These are phyloP conservation scores for Neopelma chrysocephalum DNA, from an alignment of 2,797 vertebrate species.

Conservation along the genomic window DNA sequence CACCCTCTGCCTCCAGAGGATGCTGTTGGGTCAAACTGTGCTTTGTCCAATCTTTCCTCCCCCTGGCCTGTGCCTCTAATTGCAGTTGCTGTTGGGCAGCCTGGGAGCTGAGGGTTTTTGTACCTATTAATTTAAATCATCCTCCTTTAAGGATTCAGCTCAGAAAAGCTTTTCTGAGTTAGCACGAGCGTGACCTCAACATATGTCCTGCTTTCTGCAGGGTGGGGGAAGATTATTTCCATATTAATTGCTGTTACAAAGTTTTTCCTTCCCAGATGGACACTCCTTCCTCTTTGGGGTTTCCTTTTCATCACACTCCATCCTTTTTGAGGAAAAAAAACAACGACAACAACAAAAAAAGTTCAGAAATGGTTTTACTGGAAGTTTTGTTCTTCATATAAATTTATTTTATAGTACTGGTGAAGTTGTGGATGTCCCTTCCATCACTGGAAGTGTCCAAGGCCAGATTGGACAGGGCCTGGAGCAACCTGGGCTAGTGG, in stretches of 20 bases:
- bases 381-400: neutral
- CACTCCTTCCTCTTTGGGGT: neutral
- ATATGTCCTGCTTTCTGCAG: neutral
- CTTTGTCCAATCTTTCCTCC: neutral
- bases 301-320: neutral
- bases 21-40: fast-evolving
- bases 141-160: conserved; percentile 18
- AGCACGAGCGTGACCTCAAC: neutral
- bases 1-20: neutral
- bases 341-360: fast-evolving
- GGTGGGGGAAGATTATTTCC: conserved; percentile 18
- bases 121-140: neutral
- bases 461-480: neutral
- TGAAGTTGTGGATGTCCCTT: neutral
- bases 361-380: neutral
- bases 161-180: conserved; percentile 32
- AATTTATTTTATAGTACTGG: neutral
- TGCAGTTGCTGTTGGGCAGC: neutral
- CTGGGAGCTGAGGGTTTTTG: neutral
- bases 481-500: neutral
- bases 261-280: neutral
- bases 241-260: neutral
- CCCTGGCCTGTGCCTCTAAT: neutral
- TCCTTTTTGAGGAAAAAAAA: neutral
- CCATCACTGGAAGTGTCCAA: neutral